Evolutionary conservation across 2,888 invertebrate species (phyloP), one percentile per base, ranked within the genome.

Genomic region (Eupeodes luniger): DNA sequence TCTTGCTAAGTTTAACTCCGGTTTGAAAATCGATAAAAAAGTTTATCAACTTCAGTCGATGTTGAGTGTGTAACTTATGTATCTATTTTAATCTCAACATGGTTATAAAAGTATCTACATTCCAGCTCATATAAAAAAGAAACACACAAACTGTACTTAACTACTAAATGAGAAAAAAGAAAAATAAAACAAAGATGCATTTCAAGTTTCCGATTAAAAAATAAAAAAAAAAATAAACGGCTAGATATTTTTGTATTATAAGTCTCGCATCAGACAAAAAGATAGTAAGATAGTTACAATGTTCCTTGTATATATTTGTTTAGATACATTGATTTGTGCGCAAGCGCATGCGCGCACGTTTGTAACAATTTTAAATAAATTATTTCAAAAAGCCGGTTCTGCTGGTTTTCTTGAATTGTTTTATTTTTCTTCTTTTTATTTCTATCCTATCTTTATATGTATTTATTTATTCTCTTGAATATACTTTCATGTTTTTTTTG

Each of bases 311-410:
- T 27, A 27, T 27, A 59, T 72, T 44, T 47, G 47, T 72, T 55
- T 47, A 77, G 36, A 76, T 62, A 64, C 69, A 40, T 67, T 67
- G 61, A 76, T 69, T 36, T 62, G 40, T 16, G 80, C 27, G 27
- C 27, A 27, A 40, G 40, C 61, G 51, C 78, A 75, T 70, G 62
- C 84, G 62, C 34, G 72, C 57, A 61, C 36, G 62, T 40, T 47
- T 57, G 75, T 64, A 82, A 78, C 69, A 74, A 69, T 69, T 69
- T 75, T 61, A 44, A 81, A 53, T 74, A 62, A 81, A 72, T 69
- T 67, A 72, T 51, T 59, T 77, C 51, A 78, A 79, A 62, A 82
- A 86, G 86, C 86, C 86, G 86, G 86, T 86, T 86, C 64, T 53
- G 75, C 86, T 70, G 69, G 78, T 81, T 84, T 72, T 66, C 49